Percentiles rank a stretch among this genome's conserved stretches.
Evolutionary conservation across 1,140 invertebrate genomes (phyloP).

Genomic region (Pogonognathellus flavescens): DNA sequence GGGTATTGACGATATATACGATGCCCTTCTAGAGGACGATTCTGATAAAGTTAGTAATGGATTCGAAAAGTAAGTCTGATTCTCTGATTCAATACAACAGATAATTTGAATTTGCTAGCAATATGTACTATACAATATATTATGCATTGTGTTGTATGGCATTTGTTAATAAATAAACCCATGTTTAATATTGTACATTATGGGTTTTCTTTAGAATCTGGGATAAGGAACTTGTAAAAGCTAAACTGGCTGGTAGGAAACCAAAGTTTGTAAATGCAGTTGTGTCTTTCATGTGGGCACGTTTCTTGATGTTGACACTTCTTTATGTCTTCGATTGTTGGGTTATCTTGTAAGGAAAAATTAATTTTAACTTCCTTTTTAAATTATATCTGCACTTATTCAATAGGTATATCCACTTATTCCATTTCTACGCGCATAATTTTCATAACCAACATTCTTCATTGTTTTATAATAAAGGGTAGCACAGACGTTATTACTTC

Average conservation of each 20-base stretch:
- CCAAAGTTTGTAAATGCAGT: constrained; percentile 71
- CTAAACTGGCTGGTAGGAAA: constrained; percentile 71
- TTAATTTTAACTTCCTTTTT: no score
- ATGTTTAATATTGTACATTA: no score
- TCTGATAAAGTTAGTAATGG: constrained; percentile 45
- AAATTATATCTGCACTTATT: no score
- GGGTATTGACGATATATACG: constrained; percentile 61
- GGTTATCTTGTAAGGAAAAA: constrained; percentile 30
- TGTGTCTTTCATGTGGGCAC: constrained; percentile 70
- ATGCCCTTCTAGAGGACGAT: constrained; percentile 52
- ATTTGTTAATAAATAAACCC: no score
- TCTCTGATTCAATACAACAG: background rate
- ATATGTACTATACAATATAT: background rate
- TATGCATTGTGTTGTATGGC: background rate
- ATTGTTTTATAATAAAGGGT: constrained; percentile 27
- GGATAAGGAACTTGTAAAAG: constrained; percentile 30
- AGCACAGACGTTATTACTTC: constrained; percentile 60
- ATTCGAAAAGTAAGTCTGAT: constrained; percentile 39
- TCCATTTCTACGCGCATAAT: background rate
- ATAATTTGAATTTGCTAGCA: background rate
- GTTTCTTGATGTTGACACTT: constrained; percentile 67
- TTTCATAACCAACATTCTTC: constrained; percentile 11
- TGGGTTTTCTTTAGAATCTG: constrained; percentile 19
- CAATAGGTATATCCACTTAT: no score
- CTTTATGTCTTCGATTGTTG: constrained; percentile 40